phyloP scores from a whole-genome alignment of 2,113 vertebrate genomes.

The Silurus glanis region DNA sequence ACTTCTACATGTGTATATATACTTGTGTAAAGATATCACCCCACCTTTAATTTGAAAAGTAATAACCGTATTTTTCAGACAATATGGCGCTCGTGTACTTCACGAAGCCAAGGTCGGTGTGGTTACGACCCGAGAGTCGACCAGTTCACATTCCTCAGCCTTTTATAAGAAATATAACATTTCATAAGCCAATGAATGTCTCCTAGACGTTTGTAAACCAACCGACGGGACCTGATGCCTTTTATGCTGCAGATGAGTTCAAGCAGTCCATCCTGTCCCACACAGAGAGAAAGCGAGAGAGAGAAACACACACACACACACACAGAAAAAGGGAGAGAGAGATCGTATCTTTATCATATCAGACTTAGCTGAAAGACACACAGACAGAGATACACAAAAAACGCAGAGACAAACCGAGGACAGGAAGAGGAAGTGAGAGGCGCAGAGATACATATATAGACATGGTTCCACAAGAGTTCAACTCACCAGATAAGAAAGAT shows the following conservation, averaged over 20 bases:
- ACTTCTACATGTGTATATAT: conserved; percentile 47
- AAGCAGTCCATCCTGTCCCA: conserved; percentile 59
- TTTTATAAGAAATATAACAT: conserved; percentile 61
- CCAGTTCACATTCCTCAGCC: conserved; percentile 54
- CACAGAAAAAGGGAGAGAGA: conserved; percentile 1
- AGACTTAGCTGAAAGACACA: not conserved
- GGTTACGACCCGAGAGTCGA: conserved; percentile 57
- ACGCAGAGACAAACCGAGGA: not conserved
- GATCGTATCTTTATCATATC: not conserved
- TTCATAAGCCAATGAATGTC: conserved; percentile 64
- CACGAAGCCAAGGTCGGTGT: conserved; percentile 48
- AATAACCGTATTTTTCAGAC: conserved; percentile 44
- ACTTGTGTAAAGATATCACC: not conserved
- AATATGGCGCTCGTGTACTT: conserved; percentile 53
- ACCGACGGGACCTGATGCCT: conserved; percentile 59
- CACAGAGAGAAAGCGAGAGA: not conserved
- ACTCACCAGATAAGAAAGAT: not conserved
- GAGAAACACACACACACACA: not conserved
- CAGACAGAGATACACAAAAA: not conserved
- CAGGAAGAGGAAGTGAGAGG: conserved; percentile 3
- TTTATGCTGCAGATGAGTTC: conserved; percentile 60
- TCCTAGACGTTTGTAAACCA: conserved; percentile 51
- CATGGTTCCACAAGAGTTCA: not conserved
- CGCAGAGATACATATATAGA: not conserved
- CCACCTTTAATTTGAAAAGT: conserved; percentile 35